A percentile compares a stretch with the other conserved stretches of the same genome.
phyloP scores from a whole-genome alignment of 2,888 invertebrate genomes.

The Leptinotarsa juncta region DNA sequence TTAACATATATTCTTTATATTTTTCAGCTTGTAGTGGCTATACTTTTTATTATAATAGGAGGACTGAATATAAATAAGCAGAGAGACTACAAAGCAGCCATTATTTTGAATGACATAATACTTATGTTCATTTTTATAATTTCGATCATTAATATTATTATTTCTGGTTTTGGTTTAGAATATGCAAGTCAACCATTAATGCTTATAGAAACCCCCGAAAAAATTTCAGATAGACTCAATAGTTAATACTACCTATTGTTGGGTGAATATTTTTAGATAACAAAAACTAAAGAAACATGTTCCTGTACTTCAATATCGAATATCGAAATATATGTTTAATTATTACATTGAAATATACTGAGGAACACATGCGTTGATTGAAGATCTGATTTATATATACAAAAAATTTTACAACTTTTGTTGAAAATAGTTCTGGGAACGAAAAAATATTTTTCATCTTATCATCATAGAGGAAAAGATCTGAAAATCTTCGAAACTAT shows the following conservation, averaged over 20 bases:
- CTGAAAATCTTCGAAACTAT: no score
- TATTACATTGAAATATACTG: no score
- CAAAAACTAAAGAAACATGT: no score
- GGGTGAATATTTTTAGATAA: no score
- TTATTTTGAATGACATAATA: constrained; percentile 83
- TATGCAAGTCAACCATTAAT: constrained; percentile 76
- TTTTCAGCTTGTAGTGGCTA: constrained; percentile 84
- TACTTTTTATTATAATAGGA: constrained; percentile 85
- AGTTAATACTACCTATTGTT: neutral
- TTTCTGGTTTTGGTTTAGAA: constrained; percentile 87
- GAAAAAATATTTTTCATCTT: no score
- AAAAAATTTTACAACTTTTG: no score
- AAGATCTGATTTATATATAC: no score
- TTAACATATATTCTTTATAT: constrained; percentile 51
- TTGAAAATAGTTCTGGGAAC: no score
- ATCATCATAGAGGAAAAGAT: no score
- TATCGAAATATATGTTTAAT: no score
- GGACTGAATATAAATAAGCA: constrained; percentile 84
- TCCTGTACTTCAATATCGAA: no score
- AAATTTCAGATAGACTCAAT: neutral
- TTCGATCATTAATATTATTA: constrained; percentile 83
- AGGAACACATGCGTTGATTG: no score
- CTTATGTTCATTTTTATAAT: constrained; percentile 85
- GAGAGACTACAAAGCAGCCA: constrained; percentile 80
- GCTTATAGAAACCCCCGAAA: constrained; percentile 54